phyloP scores from a whole-genome alignment of 2,113 vertebrate species.

The Calidris pugnax region DNA sequence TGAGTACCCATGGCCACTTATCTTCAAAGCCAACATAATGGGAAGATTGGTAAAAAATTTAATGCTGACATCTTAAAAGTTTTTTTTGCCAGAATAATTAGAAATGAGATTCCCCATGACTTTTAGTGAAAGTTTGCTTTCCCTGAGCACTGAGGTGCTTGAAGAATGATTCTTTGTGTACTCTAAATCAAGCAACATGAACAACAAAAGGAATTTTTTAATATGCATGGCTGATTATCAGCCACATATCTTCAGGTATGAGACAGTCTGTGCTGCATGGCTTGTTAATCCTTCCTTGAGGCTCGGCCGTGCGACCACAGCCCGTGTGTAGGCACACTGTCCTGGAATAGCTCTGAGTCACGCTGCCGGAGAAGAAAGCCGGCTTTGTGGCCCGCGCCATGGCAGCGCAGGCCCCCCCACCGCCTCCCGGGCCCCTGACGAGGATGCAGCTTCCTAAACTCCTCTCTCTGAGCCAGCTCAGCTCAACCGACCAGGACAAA shows the following conservation, averaged over 20 bases:
- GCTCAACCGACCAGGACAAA: not conserved
- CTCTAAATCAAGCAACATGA: not conserved
- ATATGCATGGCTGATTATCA: not conserved
- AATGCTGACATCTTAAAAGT: not conserved
- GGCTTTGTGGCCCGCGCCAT: not conserved
- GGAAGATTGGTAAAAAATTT: not conserved
- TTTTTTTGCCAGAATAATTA: not conserved
- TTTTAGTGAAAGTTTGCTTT: not conserved
- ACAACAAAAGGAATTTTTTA: not conserved
- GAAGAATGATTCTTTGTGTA: not conserved
- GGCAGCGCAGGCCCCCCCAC: not conserved
- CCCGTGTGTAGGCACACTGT: slow-evolving; percentile 50
- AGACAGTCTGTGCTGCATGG: not conserved
- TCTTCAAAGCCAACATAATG: not conserved
- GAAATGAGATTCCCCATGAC: not conserved
- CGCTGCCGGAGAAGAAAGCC: not conserved
- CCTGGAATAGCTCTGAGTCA: slow-evolving; percentile 70
- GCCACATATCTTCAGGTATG: not conserved
- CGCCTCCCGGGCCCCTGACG: not conserved
- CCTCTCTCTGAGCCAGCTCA: not conserved
- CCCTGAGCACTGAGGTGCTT: not conserved
- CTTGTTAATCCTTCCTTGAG: slow-evolving; percentile 23
- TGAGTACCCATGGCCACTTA: not conserved
- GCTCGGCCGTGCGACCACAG: slow-evolving; percentile 5
- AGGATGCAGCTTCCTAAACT: not conserved